phyloP scores from a whole-genome alignment of 2,113 vertebrate species.

The Nycticebus coucang region DNA sequence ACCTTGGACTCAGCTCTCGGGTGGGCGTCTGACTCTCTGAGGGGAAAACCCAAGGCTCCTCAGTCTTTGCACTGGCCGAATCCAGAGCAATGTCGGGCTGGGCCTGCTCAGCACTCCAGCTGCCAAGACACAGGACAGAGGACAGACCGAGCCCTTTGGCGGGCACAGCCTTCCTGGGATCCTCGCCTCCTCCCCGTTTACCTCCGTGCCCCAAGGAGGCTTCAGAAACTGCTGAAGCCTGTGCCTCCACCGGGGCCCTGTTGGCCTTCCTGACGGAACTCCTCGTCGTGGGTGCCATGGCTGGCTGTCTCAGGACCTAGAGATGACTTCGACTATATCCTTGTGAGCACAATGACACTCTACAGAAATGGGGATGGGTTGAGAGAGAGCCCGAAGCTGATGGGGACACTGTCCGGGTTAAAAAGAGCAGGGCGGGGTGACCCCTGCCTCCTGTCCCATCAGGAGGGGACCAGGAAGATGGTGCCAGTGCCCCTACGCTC shows the following conservation, averaged over 20 bases:
- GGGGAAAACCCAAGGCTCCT: background rate
- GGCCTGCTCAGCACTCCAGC: background rate
- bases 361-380: background rate
- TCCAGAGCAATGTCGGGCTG: background rate
- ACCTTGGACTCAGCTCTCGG: background rate
- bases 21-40: background rate
- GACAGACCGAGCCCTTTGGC: slow-evolving; percentile 75
- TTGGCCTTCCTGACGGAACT: slow-evolving; percentile 74
- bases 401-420: background rate
- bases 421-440: background rate
- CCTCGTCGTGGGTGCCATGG: background rate
- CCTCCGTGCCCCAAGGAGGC: background rate
- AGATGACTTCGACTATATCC: background rate
- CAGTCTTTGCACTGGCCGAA: background rate
- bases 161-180: background rate
- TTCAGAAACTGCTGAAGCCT: background rate
- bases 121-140: background rate
- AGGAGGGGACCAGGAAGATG: background rate
- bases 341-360: background rate
- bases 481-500: background rate
- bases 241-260: slow-evolving; percentile 68
- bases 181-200: background rate
- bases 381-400: background rate
- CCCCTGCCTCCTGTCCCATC: background rate
- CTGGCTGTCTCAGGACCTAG: background rate